Evolutionary conservation across 2,113 vertebrate genomes (phyloP), one percentile per base, ranked within the genome.

Genomic region (Nibea albiflora): DNA sequence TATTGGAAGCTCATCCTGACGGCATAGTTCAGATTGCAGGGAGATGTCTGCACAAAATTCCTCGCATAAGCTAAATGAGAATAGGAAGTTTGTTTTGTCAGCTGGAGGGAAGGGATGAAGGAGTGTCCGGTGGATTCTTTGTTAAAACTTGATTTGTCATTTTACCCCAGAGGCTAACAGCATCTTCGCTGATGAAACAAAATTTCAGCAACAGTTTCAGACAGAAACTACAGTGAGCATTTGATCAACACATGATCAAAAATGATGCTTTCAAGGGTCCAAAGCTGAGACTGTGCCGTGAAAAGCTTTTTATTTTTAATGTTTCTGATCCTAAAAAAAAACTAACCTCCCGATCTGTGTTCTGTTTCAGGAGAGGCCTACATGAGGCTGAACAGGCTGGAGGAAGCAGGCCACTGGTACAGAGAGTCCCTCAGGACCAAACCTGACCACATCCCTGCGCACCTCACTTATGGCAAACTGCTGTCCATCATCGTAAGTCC

Each of bases 381-480:
- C 69, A 97, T 99, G 97, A 95, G 96, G 71, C 92, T 99, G 84
- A 97, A 95, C 91, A 95, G 93, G 17, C 93, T 98, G 65, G 92
- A 96, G 0, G 97, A 99, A 85, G 98, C 98, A 35, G 96, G 96
- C 56, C 94, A 92, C 73, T 99, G 98, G 98, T 99, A 99, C 22
- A 89, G 94, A 89, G 97, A 99, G 86, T 99, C 98, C 1, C 86
- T 99, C 84, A 94, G 94, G 84, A 95, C 96, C 86, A 99, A 99
- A 90, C 97, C 96, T 0, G 97, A 99, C 88, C 98, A 99, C 76
- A 97, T 99, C 66, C 98, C 98, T n/a, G 98, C 98, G n/a, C 98
- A 99, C 86, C 97, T 99, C 73, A 99, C 98, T 7, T 99, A 98
- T 0, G 98, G 97, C 65, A 99, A 99, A 66, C 95, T 99, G 3